Evolutionary conservation across 1,140 invertebrate genomes (phyloP).

Genomic region (Ephestia elutella): DNA sequence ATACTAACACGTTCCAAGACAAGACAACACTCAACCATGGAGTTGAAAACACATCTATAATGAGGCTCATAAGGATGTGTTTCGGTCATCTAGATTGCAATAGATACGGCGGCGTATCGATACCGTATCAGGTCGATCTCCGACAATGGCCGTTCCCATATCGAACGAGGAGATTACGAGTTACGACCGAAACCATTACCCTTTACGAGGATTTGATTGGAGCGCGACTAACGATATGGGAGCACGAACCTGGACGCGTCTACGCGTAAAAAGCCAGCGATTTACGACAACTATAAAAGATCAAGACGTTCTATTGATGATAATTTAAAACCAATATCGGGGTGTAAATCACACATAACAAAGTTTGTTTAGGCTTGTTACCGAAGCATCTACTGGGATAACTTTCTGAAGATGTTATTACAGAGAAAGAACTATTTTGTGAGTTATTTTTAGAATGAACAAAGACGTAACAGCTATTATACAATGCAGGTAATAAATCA

Average conservation of each 20-base stretch:
- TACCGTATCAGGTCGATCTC: conserved; percentile 32
- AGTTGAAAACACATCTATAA: background rate
- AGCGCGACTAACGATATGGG: conserved; percentile 53
- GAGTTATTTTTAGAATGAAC: background rate
- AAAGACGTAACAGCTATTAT: background rate
- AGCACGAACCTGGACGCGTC: conserved; percentile 45
- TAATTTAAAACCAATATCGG: conserved; percentile 46
- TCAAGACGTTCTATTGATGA: conserved; percentile 35
- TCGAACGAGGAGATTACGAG: conserved; percentile 46
- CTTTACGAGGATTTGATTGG: conserved; percentile 62
- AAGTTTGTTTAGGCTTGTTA: conserved; percentile 27
- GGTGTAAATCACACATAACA: conserved; percentile 42
- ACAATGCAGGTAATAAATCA: background rate
- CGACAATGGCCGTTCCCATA: conserved; percentile 61
- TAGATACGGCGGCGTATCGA: conserved; percentile 3
- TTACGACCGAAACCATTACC: conserved; percentile 53
- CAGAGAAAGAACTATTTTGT: too few relatives aligned
- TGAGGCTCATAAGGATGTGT: conserved; percentile 1
- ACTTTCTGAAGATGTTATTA: too few relatives aligned
- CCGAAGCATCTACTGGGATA: conserved; percentile 17
- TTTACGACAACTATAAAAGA: conserved; percentile 53
- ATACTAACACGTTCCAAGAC: conserved; percentile 21
- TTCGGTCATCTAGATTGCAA: background rate
- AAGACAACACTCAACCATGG: background rate
- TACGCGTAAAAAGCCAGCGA: conserved; percentile 36